Evolutionary conservation across 37 sponge, comb jelly and placozoan genomes (phyloP).

Genomic region (Ianthella basta): DNA sequence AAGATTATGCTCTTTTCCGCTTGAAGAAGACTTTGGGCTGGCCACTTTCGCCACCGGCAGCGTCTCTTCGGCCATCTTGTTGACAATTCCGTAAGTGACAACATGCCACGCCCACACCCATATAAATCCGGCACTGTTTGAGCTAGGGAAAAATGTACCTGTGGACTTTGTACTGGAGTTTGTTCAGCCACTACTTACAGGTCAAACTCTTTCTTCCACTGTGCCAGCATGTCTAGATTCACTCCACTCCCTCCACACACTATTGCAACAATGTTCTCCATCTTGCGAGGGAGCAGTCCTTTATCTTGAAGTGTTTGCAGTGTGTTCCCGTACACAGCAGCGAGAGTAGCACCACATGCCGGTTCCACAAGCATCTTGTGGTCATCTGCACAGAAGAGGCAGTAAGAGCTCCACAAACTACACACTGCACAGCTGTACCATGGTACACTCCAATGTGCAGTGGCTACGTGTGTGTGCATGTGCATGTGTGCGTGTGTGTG

Average conservation of each 20-base stretch:
- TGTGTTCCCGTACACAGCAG: constrained; percentile 67
- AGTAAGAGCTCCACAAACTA: not conserved
- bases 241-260: constrained; percentile 96
- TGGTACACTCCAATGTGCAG: no score
- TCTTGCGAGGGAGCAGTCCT: constrained; percentile 49
- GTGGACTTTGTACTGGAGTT: no score
- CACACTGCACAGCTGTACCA: no score
- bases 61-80: not conserved
- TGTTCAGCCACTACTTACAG: constrained; percentile 1
- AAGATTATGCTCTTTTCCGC: no score
- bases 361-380: constrained; percentile 88
- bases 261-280: constrained; percentile 65
- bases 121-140: no score
- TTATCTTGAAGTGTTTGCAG: constrained; percentile 47
- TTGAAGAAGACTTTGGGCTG: no score
- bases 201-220: constrained; percentile 74
- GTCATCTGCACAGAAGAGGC: constrained; percentile 58
- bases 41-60: no score
- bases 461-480: no score
- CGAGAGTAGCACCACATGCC: constrained; percentile 93
- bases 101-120: no score
- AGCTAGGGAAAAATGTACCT: no score
- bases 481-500: no score
- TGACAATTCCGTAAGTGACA: not conserved
- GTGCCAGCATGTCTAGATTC: constrained; percentile 59